phyloP scores from a whole-genome alignment of 2,888 invertebrate genomes.

The Allygus modestus region DNA sequence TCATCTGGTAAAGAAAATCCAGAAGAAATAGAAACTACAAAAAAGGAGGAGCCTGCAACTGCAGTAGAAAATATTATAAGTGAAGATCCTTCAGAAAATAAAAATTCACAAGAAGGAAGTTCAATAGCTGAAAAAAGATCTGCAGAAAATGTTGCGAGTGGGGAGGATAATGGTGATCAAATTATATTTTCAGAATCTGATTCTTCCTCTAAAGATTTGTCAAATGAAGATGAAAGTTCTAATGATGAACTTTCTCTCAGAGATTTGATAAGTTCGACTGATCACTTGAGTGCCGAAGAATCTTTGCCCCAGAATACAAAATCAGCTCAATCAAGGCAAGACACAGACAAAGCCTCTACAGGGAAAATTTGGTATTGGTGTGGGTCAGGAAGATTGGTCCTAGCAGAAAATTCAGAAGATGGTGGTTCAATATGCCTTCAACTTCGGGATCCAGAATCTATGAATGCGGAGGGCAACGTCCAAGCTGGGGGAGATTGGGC shows the following conservation, averaged over 20 bases:
- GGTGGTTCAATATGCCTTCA: conserved; percentile 14
- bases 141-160: neutral
- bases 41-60: too few relatives aligned
- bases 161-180: neutral
- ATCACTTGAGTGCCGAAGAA: neutral
- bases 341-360: neutral
- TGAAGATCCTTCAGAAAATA: neutral
- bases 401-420: neutral
- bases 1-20: too few relatives aligned
- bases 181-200: neutral
- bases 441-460: conserved; percentile 31
- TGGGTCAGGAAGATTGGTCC: conserved; percentile 35
- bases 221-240: neutral
- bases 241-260: neutral
- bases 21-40: too few relatives aligned
- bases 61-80: neutral
- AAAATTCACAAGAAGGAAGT: neutral
- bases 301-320: neutral
- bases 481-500: neutral
- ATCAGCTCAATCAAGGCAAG: neutral
- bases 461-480: neutral
- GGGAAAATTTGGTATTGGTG: conserved; percentile 47
- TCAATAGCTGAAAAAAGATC: neutral
- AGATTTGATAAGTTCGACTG: neutral
- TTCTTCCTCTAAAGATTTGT: neutral